These are phyloP conservation scores for Lepidocyrtoides sp. DNA, from an alignment of 2,888 invertebrate species.

Conservation along the genomic window DNA sequence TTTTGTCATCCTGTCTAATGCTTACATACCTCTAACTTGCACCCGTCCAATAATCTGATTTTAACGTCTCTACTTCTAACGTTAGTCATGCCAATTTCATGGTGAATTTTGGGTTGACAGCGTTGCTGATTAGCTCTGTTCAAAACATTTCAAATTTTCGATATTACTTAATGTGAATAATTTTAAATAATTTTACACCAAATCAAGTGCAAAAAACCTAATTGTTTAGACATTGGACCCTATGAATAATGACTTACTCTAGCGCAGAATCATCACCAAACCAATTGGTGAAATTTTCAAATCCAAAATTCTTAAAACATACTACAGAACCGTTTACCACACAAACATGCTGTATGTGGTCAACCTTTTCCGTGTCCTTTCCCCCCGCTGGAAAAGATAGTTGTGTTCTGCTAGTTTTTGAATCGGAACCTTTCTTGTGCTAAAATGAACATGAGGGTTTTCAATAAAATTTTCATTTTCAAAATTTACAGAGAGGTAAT, in stretches of 20 bases:
- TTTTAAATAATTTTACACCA: background rate
- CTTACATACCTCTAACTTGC: background rate
- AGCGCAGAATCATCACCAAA: conserved; percentile 79
- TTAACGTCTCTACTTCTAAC: conserved; percentile 77
- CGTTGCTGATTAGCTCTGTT: conserved; percentile 55
- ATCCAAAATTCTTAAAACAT: conserved; percentile 75
- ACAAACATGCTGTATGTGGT: conserved; percentile 68
- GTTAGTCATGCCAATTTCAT: conserved; percentile 76
- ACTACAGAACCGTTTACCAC: conserved; percentile 80
- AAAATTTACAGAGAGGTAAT: too few relatives aligned
- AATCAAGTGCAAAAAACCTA: too few relatives aligned
- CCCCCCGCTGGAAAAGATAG: background rate
- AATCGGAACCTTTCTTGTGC: background rate
- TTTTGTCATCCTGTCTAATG: background rate
- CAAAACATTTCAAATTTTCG: background rate
- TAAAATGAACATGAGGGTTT: too few relatives aligned
- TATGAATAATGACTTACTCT: conserved; percentile 67
- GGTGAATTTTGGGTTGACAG: conserved; percentile 54
- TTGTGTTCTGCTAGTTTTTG: background rate
- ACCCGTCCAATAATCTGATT: conserved; percentile 77
- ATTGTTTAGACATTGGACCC: too few relatives aligned
- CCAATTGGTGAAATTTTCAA: conserved; percentile 82
- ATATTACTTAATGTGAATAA: background rate
- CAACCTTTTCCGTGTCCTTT: conserved; percentile 19
- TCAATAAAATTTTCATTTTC: too few relatives aligned